These are phyloP conservation scores for Papilio elwesi DNA, from an alignment of 2,888 invertebrate species.

Conservation along the genomic window DNA sequence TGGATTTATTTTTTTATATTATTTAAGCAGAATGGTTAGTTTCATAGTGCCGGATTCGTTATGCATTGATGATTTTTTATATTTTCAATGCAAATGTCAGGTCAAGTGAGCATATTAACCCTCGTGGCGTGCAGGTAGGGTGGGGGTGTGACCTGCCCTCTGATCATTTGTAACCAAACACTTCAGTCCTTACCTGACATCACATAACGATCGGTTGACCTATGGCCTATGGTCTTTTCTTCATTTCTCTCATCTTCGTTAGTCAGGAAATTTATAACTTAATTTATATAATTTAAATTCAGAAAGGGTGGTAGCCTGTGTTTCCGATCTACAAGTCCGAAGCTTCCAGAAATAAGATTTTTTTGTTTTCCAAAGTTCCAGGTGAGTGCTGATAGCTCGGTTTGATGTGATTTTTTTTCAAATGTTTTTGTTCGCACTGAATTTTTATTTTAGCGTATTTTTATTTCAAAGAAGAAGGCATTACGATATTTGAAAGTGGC, in stretches of 20 bases:
- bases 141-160: conserved; percentile 73
- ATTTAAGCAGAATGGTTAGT: not conserved
- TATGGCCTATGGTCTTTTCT: conserved; percentile 56
- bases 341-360: not conserved
- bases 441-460: not conserved
- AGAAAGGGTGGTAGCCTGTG: not conserved
- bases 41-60: conserved; percentile 52
- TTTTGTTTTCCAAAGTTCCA: not conserved
- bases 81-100: conserved; percentile 65
- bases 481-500: too few species aligned
- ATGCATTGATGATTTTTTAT: conserved; percentile 70
- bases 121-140: conserved; percentile 56
- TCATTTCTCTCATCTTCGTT: conserved; percentile 58
- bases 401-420: not conserved
- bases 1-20: not conserved
- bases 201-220: conserved; percentile 73
- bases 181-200: conserved; percentile 71
- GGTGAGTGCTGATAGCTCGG: not conserved
- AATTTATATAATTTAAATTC: not conserved
- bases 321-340: not conserved
- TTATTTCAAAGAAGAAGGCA: not conserved
- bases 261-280: conserved; percentile 44
- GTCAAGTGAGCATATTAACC: conserved; percentile 79
- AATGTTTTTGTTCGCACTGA: not conserved
- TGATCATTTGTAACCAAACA: conserved; percentile 75